These are phyloP conservation scores for Xylophagus ater DNA, from an alignment of 2,888 invertebrate genomes.

Conservation along the genomic window DNA sequence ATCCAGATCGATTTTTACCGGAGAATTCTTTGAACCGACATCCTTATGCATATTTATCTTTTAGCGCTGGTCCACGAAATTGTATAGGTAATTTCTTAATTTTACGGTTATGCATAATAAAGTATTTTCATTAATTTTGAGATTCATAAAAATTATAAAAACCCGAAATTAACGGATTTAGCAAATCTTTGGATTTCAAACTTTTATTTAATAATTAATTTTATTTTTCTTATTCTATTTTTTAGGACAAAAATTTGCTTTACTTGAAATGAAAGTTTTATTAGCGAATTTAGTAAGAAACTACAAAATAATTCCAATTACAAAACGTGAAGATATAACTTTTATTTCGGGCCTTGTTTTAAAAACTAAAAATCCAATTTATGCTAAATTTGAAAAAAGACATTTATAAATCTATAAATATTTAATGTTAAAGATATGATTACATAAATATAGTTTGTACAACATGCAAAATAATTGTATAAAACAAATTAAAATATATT, in stretches of 20 bases:
- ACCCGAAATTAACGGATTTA: no score
- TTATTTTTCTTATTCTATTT: background rate
- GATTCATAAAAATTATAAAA: no score
- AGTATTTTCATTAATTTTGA: no score
- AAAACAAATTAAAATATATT: no score
- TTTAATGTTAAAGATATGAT: slow-evolving; percentile 2
- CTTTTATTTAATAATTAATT: background rate
- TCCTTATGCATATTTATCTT: slow-evolving; percentile 53
- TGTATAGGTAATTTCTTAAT: slow-evolving; percentile 47
- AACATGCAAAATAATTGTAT: no score
- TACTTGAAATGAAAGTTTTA: slow-evolving; percentile 51
- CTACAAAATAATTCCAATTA: slow-evolving; percentile 42
- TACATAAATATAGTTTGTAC: background rate
- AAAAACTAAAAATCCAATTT: slow-evolving; percentile 37
- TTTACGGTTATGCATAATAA: no score
- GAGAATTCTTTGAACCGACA: slow-evolving; percentile 46
- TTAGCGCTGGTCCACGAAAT: slow-evolving; percentile 57
- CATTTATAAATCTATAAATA: slow-evolving; percentile 7
- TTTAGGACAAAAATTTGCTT: slow-evolving; percentile 56
- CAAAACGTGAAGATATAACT: slow-evolving; percentile 38
- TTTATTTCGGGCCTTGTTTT: slow-evolving; percentile 43
- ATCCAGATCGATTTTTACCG: slow-evolving; percentile 49
- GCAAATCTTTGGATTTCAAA: slow-evolving; percentile 1
- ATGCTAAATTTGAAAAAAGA: slow-evolving; percentile 15
- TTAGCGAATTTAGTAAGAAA: slow-evolving; percentile 44